phyloP scores from a whole-genome alignment of 2,888 invertebrate species.

The Hirudinaria manillensis region DNA sequence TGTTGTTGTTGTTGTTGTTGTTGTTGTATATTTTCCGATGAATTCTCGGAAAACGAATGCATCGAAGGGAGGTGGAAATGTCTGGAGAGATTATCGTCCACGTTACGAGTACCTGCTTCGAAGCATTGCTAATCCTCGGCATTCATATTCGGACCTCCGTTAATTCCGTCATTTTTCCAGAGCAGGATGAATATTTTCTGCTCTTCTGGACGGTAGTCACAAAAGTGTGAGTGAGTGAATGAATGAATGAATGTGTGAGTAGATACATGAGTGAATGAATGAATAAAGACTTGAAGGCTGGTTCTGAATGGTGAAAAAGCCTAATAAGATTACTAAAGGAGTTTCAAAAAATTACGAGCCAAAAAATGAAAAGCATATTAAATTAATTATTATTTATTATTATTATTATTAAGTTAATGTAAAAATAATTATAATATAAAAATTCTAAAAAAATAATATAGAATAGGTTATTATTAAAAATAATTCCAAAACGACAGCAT shows the following conservation, averaged over 20 bases:
- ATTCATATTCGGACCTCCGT: constrained; percentile 5
- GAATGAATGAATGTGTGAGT: not conserved
- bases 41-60: not conserved
- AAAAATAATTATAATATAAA: too few species aligned
- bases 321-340: too few species aligned
- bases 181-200: not conserved
- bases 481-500: too few species aligned
- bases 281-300: too few species aligned
- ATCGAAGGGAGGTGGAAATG: not conserved
- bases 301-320: too few species aligned
- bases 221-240: not conserved
- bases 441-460: too few species aligned
- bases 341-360: too few species aligned
- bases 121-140: not conserved
- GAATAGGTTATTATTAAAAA: too few species aligned
- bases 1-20: too few species aligned
- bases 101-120: not conserved
- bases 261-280: not conserved
- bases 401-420: too few species aligned
- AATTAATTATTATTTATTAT: too few species aligned
- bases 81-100: not conserved
- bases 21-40: not conserved
- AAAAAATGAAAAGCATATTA: too few species aligned
- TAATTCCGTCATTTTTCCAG: not conserved
- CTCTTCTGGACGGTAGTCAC: not conserved